Evolutionary conservation across 2,113 vertebrate genomes (phyloP), one percentile per base, ranked within the genome.

Genomic region (Copsychus sechellarum): DNA sequence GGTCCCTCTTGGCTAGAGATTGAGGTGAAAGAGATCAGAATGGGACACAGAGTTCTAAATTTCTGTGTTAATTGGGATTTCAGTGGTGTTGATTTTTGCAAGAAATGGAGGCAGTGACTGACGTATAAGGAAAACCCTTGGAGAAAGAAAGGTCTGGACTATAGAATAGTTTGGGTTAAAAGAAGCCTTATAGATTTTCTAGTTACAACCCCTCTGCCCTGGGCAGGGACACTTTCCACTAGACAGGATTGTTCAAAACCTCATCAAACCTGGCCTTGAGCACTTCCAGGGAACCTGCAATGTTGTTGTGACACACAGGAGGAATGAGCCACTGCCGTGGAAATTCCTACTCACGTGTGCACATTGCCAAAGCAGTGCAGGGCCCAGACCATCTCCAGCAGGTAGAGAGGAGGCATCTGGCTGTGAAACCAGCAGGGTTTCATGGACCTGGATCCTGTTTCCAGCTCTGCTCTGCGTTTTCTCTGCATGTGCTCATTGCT

Each of bases 261-360:
- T 60, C 21, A 82, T 31, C 56, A 61, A 61, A 69, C 21, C 54
- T 17, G 21, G 47, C 62, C 62, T 48, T 23, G 22, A 69, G 19
- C 21, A 20, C 22, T 76, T 76, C n/a, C 70, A 70, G 14, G 20
- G 67, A 54, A 83, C 45, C n/a, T 3, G 2, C 0, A 2, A 53
- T 28, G 18, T 6, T 21, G 2, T 10, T 77, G 20, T 51, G 28
- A 72, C 40, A 45, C 40, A 61, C 3, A 2, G 23, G 8, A 20
- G 10, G 21, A 73, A 73, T 2, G 14, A 23, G 13, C 45, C 67
- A 5, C 33, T 81, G 54, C 47, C 0, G 0, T 5, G 20, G 60
- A 64, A 72, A 60, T 22, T 34, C 42, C 11, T 6, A 16, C 15
- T 81, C 50, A 15, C 0, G 0, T 14, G 11, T 1, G 5, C 20